These are phyloP conservation scores for Danio aesculapii DNA, from an alignment of 2,797 vertebrate species.

Conservation along the genomic window DNA sequence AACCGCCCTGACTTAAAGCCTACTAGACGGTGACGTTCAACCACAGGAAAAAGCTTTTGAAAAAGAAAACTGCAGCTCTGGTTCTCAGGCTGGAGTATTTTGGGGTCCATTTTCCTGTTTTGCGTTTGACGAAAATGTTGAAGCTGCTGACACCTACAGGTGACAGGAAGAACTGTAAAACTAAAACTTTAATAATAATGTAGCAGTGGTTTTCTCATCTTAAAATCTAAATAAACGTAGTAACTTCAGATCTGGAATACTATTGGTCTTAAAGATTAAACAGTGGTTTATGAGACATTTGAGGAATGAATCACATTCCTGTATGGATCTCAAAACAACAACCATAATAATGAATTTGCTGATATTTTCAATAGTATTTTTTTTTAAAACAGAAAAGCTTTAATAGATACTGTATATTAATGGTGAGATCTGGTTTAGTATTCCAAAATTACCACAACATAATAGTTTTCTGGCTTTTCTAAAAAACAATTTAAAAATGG, in stretches of 20 bases:
- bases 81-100: constrained; percentile 20
- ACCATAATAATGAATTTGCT: not conserved
- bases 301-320: not conserved
- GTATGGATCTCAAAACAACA: not conserved
- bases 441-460: too few species aligned
- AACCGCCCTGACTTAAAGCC: not conserved
- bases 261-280: not conserved
- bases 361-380: not conserved
- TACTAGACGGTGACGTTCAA: not conserved
- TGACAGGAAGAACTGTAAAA: constrained; percentile 56
- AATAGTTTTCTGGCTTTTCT: too few species aligned
- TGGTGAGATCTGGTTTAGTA: too few species aligned
- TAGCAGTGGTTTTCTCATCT: not conserved
- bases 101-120: not conserved
- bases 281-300: not conserved
- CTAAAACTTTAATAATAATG: constrained; percentile 60
- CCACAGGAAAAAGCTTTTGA: not conserved
- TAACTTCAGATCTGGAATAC: not conserved
- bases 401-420: too few species aligned
- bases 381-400: not conserved
- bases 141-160: constrained; percentile 92
- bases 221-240: not conserved
- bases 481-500: too few species aligned
- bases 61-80: constrained; percentile 14
- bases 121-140: constrained; percentile 73